phyloP scores from a whole-genome alignment of 1,140 invertebrate genomes.

The Nylanderia fulva region DNA sequence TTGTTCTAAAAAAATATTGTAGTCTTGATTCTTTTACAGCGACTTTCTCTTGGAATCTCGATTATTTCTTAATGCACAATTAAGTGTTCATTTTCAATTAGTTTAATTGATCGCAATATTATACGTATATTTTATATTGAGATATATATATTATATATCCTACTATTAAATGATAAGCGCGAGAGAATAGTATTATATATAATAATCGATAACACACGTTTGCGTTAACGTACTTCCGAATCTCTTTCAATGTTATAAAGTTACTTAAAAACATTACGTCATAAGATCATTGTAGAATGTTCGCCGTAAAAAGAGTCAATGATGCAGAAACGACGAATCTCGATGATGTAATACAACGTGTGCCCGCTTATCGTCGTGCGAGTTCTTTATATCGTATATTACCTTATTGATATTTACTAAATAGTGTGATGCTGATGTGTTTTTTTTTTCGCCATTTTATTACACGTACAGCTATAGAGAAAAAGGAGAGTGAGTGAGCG shows the following conservation, averaged over 20 bases:
- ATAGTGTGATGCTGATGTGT: slow-evolving; percentile 72
- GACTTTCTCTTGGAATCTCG: not conserved
- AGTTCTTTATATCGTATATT: slow-evolving; percentile 74
- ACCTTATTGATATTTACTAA: slow-evolving; percentile 66
- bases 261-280: slow-evolving; percentile 1
- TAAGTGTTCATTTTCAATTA: slow-evolving; percentile 40
- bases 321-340: not conserved
- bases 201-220: too few relatives aligned
- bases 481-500: too few relatives aligned
- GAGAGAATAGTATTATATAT: not conserved
- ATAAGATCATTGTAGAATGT: not conserved
- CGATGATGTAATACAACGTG: not conserved
- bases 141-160: not conserved
- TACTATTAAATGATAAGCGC: not conserved
- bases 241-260: not conserved
- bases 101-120: not conserved
- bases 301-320: slow-evolving; percentile 7
- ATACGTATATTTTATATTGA: not conserved
- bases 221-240: not conserved
- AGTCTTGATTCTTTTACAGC: slow-evolving; percentile 23
- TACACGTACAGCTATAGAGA: slow-evolving; percentile 31
- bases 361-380: slow-evolving; percentile 28
- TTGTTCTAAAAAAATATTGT: slow-evolving; percentile 38
- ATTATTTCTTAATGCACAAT: slow-evolving; percentile 9
- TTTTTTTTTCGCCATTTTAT: slow-evolving; percentile 54